These are phyloP conservation scores for Pocillopora meandrina DNA, from an alignment of 92 coral and sea anemone genomes.

Conservation along the genomic window DNA sequence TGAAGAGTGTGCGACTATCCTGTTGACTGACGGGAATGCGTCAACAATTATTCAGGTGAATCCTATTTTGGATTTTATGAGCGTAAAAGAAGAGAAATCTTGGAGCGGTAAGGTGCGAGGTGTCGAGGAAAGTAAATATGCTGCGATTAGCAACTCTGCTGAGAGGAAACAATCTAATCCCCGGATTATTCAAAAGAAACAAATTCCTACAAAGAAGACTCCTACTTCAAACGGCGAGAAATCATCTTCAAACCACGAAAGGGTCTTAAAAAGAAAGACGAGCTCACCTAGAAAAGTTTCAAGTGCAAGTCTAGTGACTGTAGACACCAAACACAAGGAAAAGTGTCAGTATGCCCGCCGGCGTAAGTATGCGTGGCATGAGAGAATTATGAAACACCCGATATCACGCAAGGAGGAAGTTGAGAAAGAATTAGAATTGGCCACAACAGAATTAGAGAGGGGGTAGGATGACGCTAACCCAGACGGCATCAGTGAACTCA, in stretches of 20 bases:
- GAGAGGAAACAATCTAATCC: constrained; percentile 27
- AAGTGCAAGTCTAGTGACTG: constrained; percentile 8
- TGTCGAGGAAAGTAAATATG: constrained; percentile 30
- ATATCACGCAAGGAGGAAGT: constrained; percentile 21
- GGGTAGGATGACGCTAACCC: not conserved
- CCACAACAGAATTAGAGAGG: not conserved
- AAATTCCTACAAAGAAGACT: not conserved
- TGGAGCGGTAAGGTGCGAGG: constrained; percentile 46
- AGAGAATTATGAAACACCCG: not conserved
- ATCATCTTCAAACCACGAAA: not conserved
- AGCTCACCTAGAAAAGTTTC: constrained; percentile 30
- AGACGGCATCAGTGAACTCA: not conserved
- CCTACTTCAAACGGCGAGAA: not conserved
- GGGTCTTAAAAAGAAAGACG: constrained; percentile 34
- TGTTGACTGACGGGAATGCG: constrained; percentile 79
- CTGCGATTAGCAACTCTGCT: constrained; percentile 12
- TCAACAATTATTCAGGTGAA: constrained; percentile 82
- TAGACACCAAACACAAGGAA: not conserved
- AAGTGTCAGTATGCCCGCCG: not conserved
- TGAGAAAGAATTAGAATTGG: constrained; percentile 22
- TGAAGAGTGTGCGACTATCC: constrained; percentile 74
- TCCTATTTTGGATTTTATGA: constrained; percentile 80
- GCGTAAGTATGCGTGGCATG: constrained; percentile 55
- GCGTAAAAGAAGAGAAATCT: constrained; percentile 27
- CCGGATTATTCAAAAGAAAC: constrained; percentile 17